Base-by-base conservation (phyloP, 2,888 invertebrate species). In the Galerucella pusilla region DNA sequence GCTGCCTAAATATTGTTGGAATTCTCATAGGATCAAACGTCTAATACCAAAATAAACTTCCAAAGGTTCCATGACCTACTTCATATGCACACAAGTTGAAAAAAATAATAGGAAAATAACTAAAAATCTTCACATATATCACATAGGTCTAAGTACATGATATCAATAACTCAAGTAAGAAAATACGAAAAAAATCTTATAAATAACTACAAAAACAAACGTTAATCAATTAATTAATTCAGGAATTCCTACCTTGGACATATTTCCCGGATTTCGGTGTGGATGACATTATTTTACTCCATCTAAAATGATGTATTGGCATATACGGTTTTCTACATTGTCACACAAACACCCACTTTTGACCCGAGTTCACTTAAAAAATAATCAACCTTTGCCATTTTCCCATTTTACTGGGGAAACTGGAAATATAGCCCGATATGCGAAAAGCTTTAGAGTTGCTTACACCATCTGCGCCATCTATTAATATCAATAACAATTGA, bases 241-340 rank as follows among this genome's bases (percentile, higher is more conserved):
- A 63, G 14, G 20, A 65, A 65, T 49, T 64, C 73, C 83, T 85
- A 88, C 88, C 88, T 85, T 87, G 85, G 79, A 83, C 87, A 88
- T 88, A 85, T 86, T 88, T 88, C 71, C 86, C 87, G 70, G 86
- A 83, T 86, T 88, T 88, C 81, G 88, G 85, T 82, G 87, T 87
- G 78, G 87, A 86, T 83, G 88, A 87, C 88, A 89, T 88, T 83
- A 84, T 82, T 72, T 80, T 83, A 83, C 81, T 84, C 74, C 77
- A 77, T 74, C 69, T 57, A 69, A 74, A 71, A 74, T 57, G 72
- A 64, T 71, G 57, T 54, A 61, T 57, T 77, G 60, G 64, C 71
- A 74, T 74, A 66, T 73, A 63, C 66, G 61, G 61, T 35, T 73
- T 35, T 71, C 75, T 75, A 75, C 75, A 75, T 75, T 71, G 52